These are phyloP conservation scores for Leptinotarsa undecemlineata DNA, from an alignment of 1,140 invertebrate genomes.

Conservation along the genomic window DNA sequence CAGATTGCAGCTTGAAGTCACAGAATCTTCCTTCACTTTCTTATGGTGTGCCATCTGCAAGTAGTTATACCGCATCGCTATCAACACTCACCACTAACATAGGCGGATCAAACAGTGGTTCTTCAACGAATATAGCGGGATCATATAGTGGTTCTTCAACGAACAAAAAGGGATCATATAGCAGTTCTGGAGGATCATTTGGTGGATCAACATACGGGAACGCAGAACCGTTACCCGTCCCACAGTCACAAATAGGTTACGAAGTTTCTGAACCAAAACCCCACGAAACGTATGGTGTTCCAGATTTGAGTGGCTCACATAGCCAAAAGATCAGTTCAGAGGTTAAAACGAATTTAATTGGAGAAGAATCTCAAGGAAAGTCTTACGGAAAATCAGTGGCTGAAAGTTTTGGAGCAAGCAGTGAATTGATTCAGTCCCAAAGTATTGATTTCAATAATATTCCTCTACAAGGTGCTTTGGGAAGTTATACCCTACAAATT, in stretches of 20 bases:
- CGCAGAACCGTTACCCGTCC: conserved; percentile 28
- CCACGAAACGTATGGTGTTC: conserved; percentile 33
- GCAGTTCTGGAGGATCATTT: conserved; percentile 1
- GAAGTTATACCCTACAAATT: conserved; percentile 74
- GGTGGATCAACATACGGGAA: conserved; percentile 34
- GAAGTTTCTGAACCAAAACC: conserved; percentile 20
- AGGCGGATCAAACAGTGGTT: conserved; percentile 33
- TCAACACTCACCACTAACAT: conserved; percentile 50
- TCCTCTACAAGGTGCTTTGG: conserved; percentile 64
- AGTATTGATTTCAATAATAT: conserved; percentile 61
- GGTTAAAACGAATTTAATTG: conserved; percentile 39
- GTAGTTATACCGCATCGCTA: conserved; percentile 46
- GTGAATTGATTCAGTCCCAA: conserved; percentile 51
- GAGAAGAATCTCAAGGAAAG: conserved; percentile 42
- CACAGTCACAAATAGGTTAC: conserved; percentile 31
- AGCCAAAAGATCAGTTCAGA: conserved; percentile 39
- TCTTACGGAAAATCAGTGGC: conserved; percentile 51
- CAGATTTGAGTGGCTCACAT: conserved; percentile 38
- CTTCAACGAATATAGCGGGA: conserved; percentile 30
- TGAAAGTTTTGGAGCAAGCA: conserved; percentile 47
- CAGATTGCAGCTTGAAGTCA: conserved; percentile 47
- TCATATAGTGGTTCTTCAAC: not conserved
- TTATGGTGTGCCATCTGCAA: conserved; percentile 50
- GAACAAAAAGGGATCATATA: not conserved
- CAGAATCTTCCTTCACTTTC: conserved; percentile 47